These are phyloP conservation scores for Telmatochromis brachygnathus DNA, from an alignment of 2,113 vertebrate species.

Conservation along the genomic window DNA sequence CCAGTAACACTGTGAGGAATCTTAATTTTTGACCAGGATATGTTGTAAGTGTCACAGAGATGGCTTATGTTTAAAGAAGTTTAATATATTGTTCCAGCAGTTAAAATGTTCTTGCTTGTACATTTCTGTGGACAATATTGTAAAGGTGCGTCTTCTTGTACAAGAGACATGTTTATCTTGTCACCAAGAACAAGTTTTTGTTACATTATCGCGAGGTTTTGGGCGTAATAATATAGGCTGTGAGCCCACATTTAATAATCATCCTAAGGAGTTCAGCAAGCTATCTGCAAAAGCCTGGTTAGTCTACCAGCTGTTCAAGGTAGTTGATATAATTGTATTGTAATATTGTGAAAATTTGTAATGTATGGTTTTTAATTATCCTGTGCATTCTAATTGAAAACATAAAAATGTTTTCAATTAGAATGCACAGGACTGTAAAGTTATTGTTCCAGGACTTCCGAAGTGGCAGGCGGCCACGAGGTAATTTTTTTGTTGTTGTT, in stretches of 20 bases:
- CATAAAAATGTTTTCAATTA: neutral
- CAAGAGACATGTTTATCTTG: neutral
- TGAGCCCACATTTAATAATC: neutral
- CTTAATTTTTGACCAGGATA: neutral
- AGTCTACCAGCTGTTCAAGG: neutral
- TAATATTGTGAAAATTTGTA: neutral
- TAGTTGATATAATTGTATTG: neutral
- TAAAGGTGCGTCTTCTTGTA: neutral
- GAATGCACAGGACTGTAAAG: neutral
- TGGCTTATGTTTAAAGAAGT: accelerated
- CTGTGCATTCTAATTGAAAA: neutral
- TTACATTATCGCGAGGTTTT: neutral
- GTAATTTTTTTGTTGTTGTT: neutral
- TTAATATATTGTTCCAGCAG: accelerated
- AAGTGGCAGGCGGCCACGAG: accelerated
- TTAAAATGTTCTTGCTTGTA: neutral
- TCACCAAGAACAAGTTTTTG: neutral
- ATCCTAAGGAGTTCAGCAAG: neutral
- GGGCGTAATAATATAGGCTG: neutral
- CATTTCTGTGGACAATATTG: neutral
- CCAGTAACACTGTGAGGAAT: neutral
- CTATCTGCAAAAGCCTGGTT: neutral
- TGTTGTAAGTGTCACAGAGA: neutral
- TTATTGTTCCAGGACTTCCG: accelerated
- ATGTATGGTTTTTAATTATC: neutral